Conservation (phyloP, 1,140 invertebrate species). For the Psilanteris sp. region DNA sequence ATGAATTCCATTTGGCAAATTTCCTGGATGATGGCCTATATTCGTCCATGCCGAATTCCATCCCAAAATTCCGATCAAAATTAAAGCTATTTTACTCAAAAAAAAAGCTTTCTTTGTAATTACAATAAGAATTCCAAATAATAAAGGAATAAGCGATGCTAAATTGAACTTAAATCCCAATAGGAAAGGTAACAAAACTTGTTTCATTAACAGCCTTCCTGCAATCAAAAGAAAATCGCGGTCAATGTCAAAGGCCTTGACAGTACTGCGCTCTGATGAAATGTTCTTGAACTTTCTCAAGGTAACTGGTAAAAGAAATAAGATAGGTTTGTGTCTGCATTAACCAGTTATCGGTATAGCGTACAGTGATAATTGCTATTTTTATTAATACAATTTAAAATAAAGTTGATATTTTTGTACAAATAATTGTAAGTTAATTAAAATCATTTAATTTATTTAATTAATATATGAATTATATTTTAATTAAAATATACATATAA, state of each 20-base stretch:
- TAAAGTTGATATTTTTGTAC: no score
- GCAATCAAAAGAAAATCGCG: slow-evolving; percentile 72
- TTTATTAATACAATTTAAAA: no score
- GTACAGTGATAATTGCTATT: no score
- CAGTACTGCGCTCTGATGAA: slow-evolving; percentile 73
- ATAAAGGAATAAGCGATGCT: slow-evolving; percentile 84
- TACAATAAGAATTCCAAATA: slow-evolving; percentile 85
- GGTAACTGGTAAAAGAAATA: slow-evolving; percentile 36
- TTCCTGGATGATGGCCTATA: slow-evolving; percentile 36
- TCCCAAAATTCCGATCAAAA: slow-evolving; percentile 84
- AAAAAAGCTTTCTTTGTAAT: slow-evolving; percentile 87
- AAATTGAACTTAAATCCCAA: slow-evolving; percentile 88
- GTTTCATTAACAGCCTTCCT: slow-evolving; percentile 85
- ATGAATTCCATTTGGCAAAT: slow-evolving; percentile 27
- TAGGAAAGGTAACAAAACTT: slow-evolving; percentile 85
- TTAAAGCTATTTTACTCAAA: slow-evolving; percentile 85
- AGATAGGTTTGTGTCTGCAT: slow-evolving; percentile 35
- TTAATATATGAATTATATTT: no score
- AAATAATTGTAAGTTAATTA: no score
- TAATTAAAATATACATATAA: no score
- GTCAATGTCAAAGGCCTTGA: slow-evolving; percentile 67
- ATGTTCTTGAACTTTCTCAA: slow-evolving; percentile 54
- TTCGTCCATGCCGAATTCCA: slow-evolving; percentile 71
- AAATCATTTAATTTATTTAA: no score
- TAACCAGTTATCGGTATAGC: not conserved